phyloP scores from a whole-genome alignment of 2,888 invertebrate genomes.

The Heliconius ethilla region DNA sequence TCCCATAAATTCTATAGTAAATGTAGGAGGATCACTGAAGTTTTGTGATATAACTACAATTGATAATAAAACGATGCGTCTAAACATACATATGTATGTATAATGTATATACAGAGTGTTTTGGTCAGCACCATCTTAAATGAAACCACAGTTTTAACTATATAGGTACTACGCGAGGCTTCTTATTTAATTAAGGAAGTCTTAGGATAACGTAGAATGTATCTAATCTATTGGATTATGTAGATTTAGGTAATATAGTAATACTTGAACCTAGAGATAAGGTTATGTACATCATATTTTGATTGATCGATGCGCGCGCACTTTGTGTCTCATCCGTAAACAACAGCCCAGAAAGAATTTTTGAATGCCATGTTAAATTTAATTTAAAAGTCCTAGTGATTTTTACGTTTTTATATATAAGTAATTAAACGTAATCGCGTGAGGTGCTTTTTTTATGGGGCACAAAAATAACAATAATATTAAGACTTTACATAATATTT shows the following conservation, averaged over 20 bases:
- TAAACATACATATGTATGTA: slow-evolving; percentile 4
- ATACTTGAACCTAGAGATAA: not conserved
- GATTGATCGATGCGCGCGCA: slow-evolving; percentile 21
- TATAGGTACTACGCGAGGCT: not conserved
- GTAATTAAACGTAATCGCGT: not conserved
- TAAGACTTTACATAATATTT: not conserved
- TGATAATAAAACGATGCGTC: slow-evolving; percentile 31
- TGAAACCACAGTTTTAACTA: too few species aligned
- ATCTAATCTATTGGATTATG: not conserved
- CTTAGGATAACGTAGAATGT: not conserved
- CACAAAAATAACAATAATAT: not conserved
- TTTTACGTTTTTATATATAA: not conserved
- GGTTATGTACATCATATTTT: slow-evolving; percentile 3
- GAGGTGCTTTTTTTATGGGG: not conserved
- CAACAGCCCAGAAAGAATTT: slow-evolving; percentile 2
- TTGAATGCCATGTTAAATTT: not conserved
- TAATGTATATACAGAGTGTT: too few species aligned
- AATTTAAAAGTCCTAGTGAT: not conserved
- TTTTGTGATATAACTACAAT: slow-evolving; percentile 36
- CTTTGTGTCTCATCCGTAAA: not conserved
- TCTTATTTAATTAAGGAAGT: not conserved
- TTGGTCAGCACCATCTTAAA: too few species aligned
- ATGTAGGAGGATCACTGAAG: slow-evolving; percentile 54
- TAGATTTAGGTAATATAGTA: not conserved
- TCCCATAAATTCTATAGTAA: slow-evolving; percentile 60